Percentiles rank a stretch among this genome's conserved stretches.
Evolutionary conservation across 2,888 invertebrate genomes (phyloP).

Genomic region (Acronicta aceris): DNA sequence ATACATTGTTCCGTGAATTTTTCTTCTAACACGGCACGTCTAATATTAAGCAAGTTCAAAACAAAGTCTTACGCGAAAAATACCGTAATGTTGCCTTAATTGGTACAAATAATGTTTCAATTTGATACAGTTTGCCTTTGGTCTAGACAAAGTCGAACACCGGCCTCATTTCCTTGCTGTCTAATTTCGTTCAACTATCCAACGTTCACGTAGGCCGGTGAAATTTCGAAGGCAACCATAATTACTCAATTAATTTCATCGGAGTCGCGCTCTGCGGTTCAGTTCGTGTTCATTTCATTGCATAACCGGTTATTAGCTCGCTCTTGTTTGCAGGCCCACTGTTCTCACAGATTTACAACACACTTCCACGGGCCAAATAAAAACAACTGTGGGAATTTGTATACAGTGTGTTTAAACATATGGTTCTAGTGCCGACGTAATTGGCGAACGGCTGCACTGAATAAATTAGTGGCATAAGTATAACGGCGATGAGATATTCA

Average conservation of each 20-base stretch:
- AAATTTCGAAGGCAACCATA: slow-evolving; percentile 69
- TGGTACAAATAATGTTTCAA: slow-evolving; percentile 28
- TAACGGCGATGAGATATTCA: slow-evolving; percentile 42
- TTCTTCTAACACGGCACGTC: slow-evolving; percentile 13
- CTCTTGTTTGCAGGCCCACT: slow-evolving; percentile 73
- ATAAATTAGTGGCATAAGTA: slow-evolving; percentile 51
- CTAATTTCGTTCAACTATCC: slow-evolving; percentile 53
- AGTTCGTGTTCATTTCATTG: slow-evolving; percentile 72
- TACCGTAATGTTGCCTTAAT: slow-evolving; percentile 21
- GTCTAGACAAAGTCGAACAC: slow-evolving; percentile 41
- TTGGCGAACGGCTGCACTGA: slow-evolving; percentile 57
- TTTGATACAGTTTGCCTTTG: slow-evolving; percentile 28
- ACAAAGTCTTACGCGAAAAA: slow-evolving; percentile 20
- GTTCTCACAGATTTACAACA: slow-evolving; percentile 78
- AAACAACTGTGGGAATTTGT: slow-evolving; percentile 78
- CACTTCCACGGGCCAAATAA: slow-evolving; percentile 64
- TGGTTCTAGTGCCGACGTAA: slow-evolving; percentile 58
- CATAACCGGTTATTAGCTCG: slow-evolving; percentile 79
- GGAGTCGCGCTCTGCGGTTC: slow-evolving; percentile 61
- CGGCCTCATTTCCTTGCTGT: slow-evolving; percentile 60
- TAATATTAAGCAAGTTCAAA: slow-evolving; percentile 9
- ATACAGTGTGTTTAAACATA: slow-evolving; percentile 64
- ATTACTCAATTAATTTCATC: slow-evolving; percentile 77
- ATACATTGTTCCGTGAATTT: too few species aligned
- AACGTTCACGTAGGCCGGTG: slow-evolving; percentile 47